Percentiles rank a stretch among this genome's conserved stretches.
Conservation (phyloP, 2,113 vertebrate genomes). For the Indicator maculatus region DNA sequence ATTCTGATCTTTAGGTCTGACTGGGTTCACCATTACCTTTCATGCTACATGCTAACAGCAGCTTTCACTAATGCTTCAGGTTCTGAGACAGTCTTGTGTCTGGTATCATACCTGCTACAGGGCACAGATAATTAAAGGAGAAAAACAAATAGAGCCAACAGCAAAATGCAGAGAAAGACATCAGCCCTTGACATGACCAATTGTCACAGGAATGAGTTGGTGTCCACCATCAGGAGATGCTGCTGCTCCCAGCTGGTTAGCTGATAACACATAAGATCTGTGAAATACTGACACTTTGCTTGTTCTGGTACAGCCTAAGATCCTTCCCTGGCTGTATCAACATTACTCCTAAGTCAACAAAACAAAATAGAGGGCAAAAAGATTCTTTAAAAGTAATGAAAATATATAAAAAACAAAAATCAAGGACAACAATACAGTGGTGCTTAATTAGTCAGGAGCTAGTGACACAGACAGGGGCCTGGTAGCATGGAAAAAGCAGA, state of each 20-base stretch:
- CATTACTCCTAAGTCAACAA: neutral
- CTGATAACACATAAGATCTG: neutral
- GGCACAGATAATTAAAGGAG: neutral
- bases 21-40: neutral
- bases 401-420: neutral
- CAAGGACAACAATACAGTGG: rapidly evolving
- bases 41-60: neutral
- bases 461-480: neutral
- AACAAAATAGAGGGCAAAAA: neutral
- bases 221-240: neutral
- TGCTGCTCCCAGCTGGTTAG: neutral
- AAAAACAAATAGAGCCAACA: neutral
- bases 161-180: neutral
- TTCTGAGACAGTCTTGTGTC: neutral
- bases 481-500: neutral
- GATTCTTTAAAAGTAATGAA: neutral
- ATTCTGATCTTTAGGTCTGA: neutral
- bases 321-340: neutral
- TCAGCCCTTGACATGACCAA: neutral
- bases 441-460: neutral
- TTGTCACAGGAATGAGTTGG: neutral
- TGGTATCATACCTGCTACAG: neutral
- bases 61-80: neutral
- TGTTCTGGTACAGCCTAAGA: neutral
- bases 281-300: neutral